Percentiles rank a stretch among this genome's conserved stretches.
Conservation (phyloP, 1,140 invertebrate genomes). For the Heliconius hermathena region DNA sequence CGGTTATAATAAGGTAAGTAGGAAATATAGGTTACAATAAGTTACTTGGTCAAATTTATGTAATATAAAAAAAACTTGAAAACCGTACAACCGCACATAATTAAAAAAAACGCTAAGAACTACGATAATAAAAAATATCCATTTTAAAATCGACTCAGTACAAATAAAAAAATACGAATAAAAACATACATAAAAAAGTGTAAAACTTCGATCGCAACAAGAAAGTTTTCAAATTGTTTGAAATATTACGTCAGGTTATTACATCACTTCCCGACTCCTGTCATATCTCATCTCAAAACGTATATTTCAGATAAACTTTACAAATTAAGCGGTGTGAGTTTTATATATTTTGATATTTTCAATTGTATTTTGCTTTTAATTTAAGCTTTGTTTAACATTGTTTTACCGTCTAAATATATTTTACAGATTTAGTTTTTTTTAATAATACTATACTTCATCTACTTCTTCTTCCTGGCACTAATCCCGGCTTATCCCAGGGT, state of each 20-base stretch:
- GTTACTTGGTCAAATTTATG: background rate
- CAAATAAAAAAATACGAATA: background rate
- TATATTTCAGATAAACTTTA: background rate
- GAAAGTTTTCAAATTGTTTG: conserved; percentile 7
- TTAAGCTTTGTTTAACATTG: background rate
- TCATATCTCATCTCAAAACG: background rate
- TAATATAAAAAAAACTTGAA: background rate
- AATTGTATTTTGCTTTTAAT: background rate
- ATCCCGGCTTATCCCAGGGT: too few species aligned
- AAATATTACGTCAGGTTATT: conserved; percentile 1
- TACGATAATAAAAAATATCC: background rate
- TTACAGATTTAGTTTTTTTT: background rate
- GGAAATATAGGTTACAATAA: background rate
- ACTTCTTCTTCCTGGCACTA: too few species aligned
- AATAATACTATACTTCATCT: too few species aligned
- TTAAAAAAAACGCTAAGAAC: too few species aligned
- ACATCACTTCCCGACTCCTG: background rate
- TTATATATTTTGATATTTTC: background rate
- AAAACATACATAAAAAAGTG: background rate
- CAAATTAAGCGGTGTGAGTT: background rate
- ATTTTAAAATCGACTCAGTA: background rate
- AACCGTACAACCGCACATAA: background rate
- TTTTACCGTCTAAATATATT: background rate
- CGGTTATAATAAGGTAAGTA: too few species aligned
- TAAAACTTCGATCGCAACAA: background rate